Base-by-base conservation (phyloP, 2,113 vertebrate genomes). In the Lates calcarifer region DNA sequence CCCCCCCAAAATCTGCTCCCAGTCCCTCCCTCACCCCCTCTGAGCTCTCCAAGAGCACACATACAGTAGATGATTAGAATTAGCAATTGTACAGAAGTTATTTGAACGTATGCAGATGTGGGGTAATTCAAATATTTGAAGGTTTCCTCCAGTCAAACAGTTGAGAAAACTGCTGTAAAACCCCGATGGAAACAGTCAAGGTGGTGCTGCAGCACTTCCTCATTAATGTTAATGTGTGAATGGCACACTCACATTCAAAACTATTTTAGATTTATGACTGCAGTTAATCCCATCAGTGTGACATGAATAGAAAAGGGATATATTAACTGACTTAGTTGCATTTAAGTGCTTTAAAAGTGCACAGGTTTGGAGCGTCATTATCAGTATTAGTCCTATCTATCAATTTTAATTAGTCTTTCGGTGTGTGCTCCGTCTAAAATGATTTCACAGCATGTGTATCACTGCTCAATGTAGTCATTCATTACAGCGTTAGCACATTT, bases 351-450 rank as follows among this genome's bases (percentile, higher is more conserved):
- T 33, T 73, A 64, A 79, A 82, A 70, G 47, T 74, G 80, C 65
- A 67, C 64, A 37, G 70, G 58, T 81, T 86, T 65, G 84, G 76
- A 74, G 74, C 88, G 86, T 90, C 83, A 87, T 71, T 85, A 86
- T 87, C 84, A 73, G 72, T 63, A 72, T 90, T 82, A 69, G 89
- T 80, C 82, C 73, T 82, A 90, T 91, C 79, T 89, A 84, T 90
- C 84, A 88, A 74, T 85, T 89, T 91, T 93, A 92, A 94, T 94
- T 87, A 92, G 91, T 84, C 76, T 83, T 82, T 69, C 37, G 47
- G 60, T 28, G 31, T 88, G 76, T 79, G 74, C 67, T n/a, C n/a
- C n/a, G n/a, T n/a, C n/a, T 63, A 49, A 78, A 87, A 81, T 87
- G 65, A 83, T 88, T 85, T 77, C 77, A 61, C 81, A 79, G 85